These are phyloP conservation scores for Muricea muricata DNA, from an alignment of 92 coral and sea anemone species.

Conservation along the genomic window DNA sequence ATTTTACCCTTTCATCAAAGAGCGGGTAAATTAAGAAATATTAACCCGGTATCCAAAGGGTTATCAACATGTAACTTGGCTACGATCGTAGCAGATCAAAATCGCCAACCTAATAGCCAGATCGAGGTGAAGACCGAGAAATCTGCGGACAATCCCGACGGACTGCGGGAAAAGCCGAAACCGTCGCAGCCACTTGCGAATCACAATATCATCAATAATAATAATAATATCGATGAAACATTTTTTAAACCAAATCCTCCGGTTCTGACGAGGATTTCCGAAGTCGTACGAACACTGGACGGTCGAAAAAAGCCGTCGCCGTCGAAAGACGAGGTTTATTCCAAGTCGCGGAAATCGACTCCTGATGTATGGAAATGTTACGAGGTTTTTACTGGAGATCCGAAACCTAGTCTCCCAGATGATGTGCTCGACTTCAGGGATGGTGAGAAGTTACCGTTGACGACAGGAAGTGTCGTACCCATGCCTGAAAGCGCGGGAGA, in stretches of 20 bases:
- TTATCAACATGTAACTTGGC: slow-evolving; percentile 80
- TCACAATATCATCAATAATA: neutral
- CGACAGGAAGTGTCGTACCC: slow-evolving; percentile 13
- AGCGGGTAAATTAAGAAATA: slow-evolving; percentile 30
- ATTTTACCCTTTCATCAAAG: slow-evolving; percentile 92
- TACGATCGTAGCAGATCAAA: slow-evolving; percentile 57
- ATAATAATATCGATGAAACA: slow-evolving; percentile 24
- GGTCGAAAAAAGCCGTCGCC: slow-evolving; percentile 16
- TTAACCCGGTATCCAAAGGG: slow-evolving; percentile 80
- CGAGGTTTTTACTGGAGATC: slow-evolving; percentile 42
- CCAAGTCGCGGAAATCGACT: neutral
- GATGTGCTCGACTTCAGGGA: slow-evolving; percentile 34
- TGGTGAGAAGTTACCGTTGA: slow-evolving; percentile 18
- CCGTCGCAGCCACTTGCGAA: neutral
- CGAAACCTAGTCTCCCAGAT: slow-evolving; percentile 38
- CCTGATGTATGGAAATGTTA: slow-evolving; percentile 39
- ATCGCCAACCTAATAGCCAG: slow-evolving; percentile 34
- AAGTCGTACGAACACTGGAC: neutral
- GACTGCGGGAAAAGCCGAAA: neutral
- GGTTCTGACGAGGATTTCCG: slow-evolving; percentile 26
- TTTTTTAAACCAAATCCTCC: slow-evolving; percentile 15
- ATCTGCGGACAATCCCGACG: slow-evolving; percentile 6
- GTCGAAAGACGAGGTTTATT: neutral
- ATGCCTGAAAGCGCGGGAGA: slow-evolving; percentile 29
- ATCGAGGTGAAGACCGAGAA: neutral